Percentiles rank a stretch among this genome's conserved stretches.
phyloP scores from a whole-genome alignment of 2,888 invertebrate species.

The Tipula lateralis region DNA sequence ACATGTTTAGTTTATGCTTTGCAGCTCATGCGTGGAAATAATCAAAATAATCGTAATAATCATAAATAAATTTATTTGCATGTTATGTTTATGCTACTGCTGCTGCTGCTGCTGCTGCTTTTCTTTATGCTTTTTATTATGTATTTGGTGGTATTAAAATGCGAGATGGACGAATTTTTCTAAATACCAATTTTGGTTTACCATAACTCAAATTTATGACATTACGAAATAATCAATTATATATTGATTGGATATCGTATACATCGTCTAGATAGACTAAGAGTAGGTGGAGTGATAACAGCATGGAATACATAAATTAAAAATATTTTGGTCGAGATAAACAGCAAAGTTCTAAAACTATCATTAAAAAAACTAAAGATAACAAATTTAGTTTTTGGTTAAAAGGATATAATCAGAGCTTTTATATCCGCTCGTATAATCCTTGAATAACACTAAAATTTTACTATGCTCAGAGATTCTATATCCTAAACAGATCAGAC shows the following conservation, averaged over 20 bases:
- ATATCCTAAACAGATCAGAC: not conserved
- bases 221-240: not conserved
- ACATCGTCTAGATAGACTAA: not conserved
- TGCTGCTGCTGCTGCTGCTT: not conserved
- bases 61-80: constrained; percentile 19
- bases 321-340: not conserved
- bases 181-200: not conserved
- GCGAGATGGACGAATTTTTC: not conserved
- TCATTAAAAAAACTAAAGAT: not conserved
- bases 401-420: not conserved
- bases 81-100: not conserved
- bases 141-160: not conserved
- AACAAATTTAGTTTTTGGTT: not conserved
- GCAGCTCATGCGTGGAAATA: not conserved
- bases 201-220: not conserved
- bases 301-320: not conserved
- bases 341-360: not conserved
- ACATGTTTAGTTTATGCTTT: constrained; percentile 19
- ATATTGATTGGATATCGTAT: not conserved
- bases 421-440: not conserved
- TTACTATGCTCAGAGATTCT: not conserved
- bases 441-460: not conserved
- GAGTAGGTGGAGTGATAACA: not conserved
- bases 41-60: not conserved
- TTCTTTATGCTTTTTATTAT: not conserved